Conservation (phyloP, 2,113 vertebrate species). For the zebrafish (Danio rerio) region GRCz12tu NC_133194.1:3593501-3594000, state of each 20-base stretch:
- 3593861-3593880: slow-evolving; percentile 17
- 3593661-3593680: too few relatives aligned
- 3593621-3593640: too few relatives aligned
- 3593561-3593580: too few relatives aligned
- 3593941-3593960: slow-evolving; percentile 48
- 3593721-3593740: too few relatives aligned
- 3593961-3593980: slow-evolving; percentile 51
- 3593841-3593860: neutral
- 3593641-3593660: too few relatives aligned
- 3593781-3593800: neutral
- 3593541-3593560: too few relatives aligned
- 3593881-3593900: slow-evolving; percentile 40
- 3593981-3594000: slow-evolving; percentile 58
- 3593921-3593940: slow-evolving; percentile 59
- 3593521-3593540: too few relatives aligned
- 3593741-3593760: neutral
- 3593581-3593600: too few relatives aligned
- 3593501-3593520: too few relatives aligned
- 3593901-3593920: slow-evolving; percentile 59
- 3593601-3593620: too few relatives aligned
- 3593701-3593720: too few relatives aligned
- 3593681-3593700: too few relatives aligned
- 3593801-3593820: neutral
- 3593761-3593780: neutral
- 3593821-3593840: neutral